Conservation (phyloP, 2,797 vertebrate species). For the Sebastes cheni region DNA sequence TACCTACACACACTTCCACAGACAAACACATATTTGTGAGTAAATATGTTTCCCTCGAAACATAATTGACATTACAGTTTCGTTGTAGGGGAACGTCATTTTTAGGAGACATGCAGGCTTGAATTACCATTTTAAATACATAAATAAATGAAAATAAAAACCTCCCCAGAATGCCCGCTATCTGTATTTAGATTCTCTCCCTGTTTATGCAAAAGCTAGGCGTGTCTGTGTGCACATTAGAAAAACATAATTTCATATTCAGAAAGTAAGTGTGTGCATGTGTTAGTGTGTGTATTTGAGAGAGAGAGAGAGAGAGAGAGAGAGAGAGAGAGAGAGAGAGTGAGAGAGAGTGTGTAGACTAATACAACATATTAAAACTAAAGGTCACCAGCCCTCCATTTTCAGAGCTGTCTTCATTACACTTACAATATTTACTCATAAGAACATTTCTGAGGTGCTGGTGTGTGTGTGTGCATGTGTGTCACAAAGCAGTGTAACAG, state of each 20-base stretch:
- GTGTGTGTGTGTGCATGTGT: background rate
- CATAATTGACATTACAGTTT: too few species aligned
- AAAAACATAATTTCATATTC: background rate
- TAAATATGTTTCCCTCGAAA: too few species aligned
- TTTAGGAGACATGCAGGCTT: background rate
- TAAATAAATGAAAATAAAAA: background rate
- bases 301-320: background rate
- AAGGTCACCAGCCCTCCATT: slow-evolving; percentile 44
- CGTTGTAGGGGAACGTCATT: too few species aligned
- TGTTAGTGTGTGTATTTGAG: background rate
- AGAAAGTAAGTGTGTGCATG: background rate
- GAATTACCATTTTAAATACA: background rate
- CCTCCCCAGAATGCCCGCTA: background rate
- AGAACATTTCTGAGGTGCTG: background rate
- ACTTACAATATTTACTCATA: slow-evolving; percentile 25
- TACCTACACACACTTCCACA: too few species aligned
- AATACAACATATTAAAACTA: slow-evolving; percentile 29
- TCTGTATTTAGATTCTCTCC: background rate
- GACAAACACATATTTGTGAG: too few species aligned
- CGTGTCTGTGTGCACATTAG: background rate
- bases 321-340: background rate
- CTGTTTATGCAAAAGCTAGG: background rate
- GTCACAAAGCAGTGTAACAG: background rate
- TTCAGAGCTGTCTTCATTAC: slow-evolving; percentile 19
- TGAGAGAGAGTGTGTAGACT: background rate